Evolutionary conservation across 1,140 invertebrate genomes (phyloP), one percentile per base, ranked within the genome.

Genomic region (Lasaia peninsularis): DNA sequence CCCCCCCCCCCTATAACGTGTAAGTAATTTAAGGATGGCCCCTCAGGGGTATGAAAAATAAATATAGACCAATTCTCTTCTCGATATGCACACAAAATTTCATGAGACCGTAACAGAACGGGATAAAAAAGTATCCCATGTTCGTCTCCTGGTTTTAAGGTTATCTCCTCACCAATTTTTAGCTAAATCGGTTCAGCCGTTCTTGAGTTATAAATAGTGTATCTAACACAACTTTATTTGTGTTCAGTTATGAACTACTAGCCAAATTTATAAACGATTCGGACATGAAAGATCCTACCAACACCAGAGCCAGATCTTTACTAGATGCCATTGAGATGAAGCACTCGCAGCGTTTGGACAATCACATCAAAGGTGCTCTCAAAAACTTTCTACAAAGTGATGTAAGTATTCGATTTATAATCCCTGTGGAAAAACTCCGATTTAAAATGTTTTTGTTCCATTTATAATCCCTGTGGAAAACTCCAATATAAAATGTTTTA

Each of bases 381-480:
- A 61, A 55, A 0, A 65, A 62, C 9, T 75, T 78, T 16, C 52
- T 80, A 16, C 73, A 80, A 28, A 81, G 74, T 31, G 73, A 81
- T 55, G 80, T 82, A 60, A 67, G 72, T 52, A 55, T 5, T n/a
- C 2, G 20, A 9, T 21, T 0, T 7, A n/a, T n/a, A 21, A 7
- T n/a, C 6, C 1, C 28, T n/a, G 10, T 35, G 11, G 5, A 4
- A n/a, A 35, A 11, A 35, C 4, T 10, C 32, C 6, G 32, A 9
- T 33, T 11, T 11, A 11, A 35, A 12, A 2, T 35, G 34, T 35
- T n/a, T 11, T 12, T 12, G 11, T 12, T 11, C 24, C 24, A n/a
- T n/a, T n/a, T 6, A 24, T 24, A 24, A 5, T 6, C 24, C 24
- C 24, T 0, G 7, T 5, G 24, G 24, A 24, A 0, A 24, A 35